Evolutionary conservation across 2,113 vertebrate species (phyloP), one percentile per base, ranked within the genome.

Genomic region (Onychorhynchus coronatus): DNA sequence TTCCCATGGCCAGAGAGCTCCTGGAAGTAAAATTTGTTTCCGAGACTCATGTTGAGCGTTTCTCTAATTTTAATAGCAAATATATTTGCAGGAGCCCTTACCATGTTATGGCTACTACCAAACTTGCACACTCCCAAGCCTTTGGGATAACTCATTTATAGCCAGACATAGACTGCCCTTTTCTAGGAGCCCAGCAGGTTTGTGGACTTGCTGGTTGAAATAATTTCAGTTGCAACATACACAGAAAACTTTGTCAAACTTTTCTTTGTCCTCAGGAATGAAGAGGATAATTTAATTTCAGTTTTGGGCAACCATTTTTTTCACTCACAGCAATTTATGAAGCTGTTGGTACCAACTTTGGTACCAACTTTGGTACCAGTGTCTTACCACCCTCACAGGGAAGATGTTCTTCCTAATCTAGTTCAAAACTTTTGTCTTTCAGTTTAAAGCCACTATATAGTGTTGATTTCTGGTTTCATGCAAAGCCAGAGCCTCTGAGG

Each of bases 101-200:
- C n/a, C 41, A 11, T 22, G 5, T 50, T 50, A 50, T 23, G 27
- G 23, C 20, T 59, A 1, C 30, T 56, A 44, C 4, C 25, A 61
- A 50, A 66, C 7, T 11, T 55, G 8, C 30, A 20, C 8, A 20
- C 21, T 35, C 39, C 31, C 22, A 75, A 42, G 16, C 4, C 8
- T 67, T 72, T 55, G 28, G 11, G 56, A 5, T 49, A 19, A 44
- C 12, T 37, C 28, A 42, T 9, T 59, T 11, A 23, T 0, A 70
- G 12, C 12, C n/a, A 61, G 55, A 14, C 24, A n/a, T 2, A 37
- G 3, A 17, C 5, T 21, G 47, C 1, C 1, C 2, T 61, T 35
- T 93, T 80, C 20, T 24, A 71, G 37, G 41, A 74, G 46, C 18
- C 56, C 63, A 84, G 55, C 23, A 77, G 33, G 4, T 52, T 94